Percentiles rank a stretch among this genome's conserved stretches.
These are phyloP conservation scores for Caenorhabditis macrosperma DNA, from an alignment of 2,888 invertebrate species.

Conservation along the genomic window DNA sequence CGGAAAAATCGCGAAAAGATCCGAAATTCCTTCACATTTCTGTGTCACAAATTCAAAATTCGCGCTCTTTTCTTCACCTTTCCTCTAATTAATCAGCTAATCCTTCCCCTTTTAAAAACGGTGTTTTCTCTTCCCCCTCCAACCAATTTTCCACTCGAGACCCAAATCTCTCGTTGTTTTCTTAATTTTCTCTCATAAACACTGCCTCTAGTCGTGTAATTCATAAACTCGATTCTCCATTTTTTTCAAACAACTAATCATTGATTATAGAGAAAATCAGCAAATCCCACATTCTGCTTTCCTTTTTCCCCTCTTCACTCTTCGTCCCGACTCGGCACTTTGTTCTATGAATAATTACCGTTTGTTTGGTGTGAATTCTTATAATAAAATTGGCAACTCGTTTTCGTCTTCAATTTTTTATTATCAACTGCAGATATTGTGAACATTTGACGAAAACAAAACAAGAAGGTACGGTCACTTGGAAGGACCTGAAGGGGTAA, in stretches of 20 bases:
- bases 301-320: conserved; percentile 1
- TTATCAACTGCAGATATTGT: neutral
- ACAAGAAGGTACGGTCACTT: neutral
- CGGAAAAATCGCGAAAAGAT: neutral
- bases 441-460: neutral
- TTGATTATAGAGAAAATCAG: neutral
- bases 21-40: neutral
- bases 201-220: conserved; percentile 61
- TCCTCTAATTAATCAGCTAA: neutral
- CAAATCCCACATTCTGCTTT: conserved; percentile 29
- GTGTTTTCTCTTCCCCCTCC: neutral
- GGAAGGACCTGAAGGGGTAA: neutral
- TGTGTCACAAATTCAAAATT: neutral
- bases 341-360: conserved; percentile 10
- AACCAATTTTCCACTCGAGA: conserved; percentile 16
- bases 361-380: neutral
- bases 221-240: conserved; percentile 35
- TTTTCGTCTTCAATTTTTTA: neutral
- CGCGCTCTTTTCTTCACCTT: neutral
- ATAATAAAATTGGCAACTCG: neutral
- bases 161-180: conserved; percentile 5
- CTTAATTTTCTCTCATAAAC: too few relatives aligned
- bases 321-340: neutral
- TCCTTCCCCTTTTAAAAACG: neutral
- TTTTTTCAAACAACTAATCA: neutral